Conservation (phyloP, 2,888 invertebrate genomes). For the Podotricha telesiphe region DNA sequence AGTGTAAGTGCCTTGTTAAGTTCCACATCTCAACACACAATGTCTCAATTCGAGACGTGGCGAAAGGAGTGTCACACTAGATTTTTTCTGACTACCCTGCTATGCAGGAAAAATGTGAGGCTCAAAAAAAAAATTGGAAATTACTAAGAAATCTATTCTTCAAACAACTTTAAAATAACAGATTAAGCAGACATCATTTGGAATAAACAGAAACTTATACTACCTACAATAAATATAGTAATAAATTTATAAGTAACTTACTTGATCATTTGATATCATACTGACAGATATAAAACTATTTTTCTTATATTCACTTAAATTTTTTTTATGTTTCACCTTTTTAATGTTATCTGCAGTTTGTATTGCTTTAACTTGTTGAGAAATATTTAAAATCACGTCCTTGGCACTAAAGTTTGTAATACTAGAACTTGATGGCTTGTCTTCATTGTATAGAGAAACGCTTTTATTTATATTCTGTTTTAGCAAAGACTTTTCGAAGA, state of each 20-base stretch:
- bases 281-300: constrained; percentile 55
- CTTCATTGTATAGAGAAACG: constrained; percentile 51
- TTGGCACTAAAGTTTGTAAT: constrained; percentile 36
- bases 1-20: no score
- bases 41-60: no score
- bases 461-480: constrained; percentile 42
- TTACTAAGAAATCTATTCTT: no score
- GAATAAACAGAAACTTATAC: no score
- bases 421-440: constrained; percentile 37
- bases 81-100: no score
- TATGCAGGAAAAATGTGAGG: no score
- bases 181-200: no score
- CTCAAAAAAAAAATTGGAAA: no score
- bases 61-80: no score
- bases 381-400: constrained; percentile 61
- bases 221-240: neutral
- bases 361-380: constrained; percentile 63
- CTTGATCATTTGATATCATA: constrained; percentile 50
- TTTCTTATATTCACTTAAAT: constrained; percentile 47
- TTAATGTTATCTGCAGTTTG: constrained; percentile 59
- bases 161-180: no score
- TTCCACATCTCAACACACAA: no score
- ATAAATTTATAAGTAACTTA: constrained; percentile 24
- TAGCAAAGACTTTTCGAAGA: constrained; percentile 55
- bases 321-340: constrained; percentile 36